These are phyloP conservation scores for Volucella inflata DNA, from an alignment of 2,888 invertebrate species.

Conservation along the genomic window DNA sequence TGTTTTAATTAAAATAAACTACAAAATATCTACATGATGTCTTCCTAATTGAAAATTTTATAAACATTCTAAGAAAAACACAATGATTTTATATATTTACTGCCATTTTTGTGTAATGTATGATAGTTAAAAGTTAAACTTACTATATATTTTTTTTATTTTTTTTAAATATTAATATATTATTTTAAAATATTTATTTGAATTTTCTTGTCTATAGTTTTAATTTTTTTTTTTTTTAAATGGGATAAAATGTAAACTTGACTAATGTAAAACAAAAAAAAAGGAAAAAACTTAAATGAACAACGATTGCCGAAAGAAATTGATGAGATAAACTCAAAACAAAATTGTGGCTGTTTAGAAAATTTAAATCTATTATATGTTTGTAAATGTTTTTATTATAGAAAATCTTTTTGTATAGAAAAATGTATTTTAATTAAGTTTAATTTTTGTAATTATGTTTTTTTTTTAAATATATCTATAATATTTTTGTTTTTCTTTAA, in stretches of 20 bases:
- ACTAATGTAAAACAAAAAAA: constrained; percentile 18
- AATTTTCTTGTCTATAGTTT: constrained; percentile 57
- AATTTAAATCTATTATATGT: constrained; percentile 27
- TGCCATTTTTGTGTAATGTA: constrained; percentile 73
- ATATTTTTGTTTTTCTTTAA: constrained; percentile 15
- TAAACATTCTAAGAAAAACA: constrained; percentile 16
- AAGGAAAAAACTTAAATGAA: constrained; percentile 5
- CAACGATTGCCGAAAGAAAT: constrained; percentile 16
- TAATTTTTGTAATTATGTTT: constrained; percentile 40
- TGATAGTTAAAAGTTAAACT: constrained; percentile 6
- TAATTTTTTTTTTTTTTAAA: constrained; percentile 29
- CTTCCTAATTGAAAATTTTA: constrained; percentile 64
- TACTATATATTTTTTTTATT: constrained; percentile 39
- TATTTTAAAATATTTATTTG: constrained; percentile 69
- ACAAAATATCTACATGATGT: constrained; percentile 35
- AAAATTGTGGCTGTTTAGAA: constrained; percentile 74
- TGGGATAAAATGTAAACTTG: constrained; percentile 20
- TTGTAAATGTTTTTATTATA: constrained; percentile 26
- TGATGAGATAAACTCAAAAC: constrained; percentile 30
- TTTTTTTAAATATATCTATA: constrained; percentile 15
- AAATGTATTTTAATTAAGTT: constrained; percentile 17
- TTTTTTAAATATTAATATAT: constrained; percentile 21
- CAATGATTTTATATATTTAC: constrained; percentile 53
- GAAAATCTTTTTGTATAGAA: constrained; percentile 51
- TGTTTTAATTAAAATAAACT: constrained; percentile 20